phyloP scores from a whole-genome alignment of 2,888 invertebrate genomes.

The Aelia acuminata region DNA sequence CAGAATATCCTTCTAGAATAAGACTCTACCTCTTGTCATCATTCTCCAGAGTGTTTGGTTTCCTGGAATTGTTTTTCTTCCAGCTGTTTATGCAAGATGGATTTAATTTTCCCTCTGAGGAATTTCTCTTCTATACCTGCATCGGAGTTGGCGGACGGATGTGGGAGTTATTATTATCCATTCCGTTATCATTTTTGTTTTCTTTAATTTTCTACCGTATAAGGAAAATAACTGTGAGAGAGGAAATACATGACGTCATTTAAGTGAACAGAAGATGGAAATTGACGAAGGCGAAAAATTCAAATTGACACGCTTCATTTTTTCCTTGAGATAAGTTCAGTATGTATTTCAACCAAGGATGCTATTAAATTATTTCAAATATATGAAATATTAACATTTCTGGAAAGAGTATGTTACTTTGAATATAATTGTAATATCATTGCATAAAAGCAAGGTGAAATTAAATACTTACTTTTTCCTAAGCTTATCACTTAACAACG shows the following conservation, averaged over 20 bases:
- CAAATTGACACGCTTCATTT: not conserved
- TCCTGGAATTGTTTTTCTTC: conserved; percentile 11
- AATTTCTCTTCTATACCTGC: not conserved
- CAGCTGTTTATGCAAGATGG: not conserved
- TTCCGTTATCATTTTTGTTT: not conserved
- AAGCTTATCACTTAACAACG: no score
- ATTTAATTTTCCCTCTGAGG: conserved; percentile 1
- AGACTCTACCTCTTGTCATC: not conserved
- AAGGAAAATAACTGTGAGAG: not conserved
- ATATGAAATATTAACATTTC: not conserved
- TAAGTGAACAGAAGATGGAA: not conserved
- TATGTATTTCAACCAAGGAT: not conserved
- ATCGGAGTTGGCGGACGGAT: not conserved
- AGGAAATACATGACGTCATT: not conserved
- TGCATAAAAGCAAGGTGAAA: no score
- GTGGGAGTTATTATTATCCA: not conserved
- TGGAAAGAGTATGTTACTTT: no score
- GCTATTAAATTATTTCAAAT: not conserved
- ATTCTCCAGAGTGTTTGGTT: not conserved
- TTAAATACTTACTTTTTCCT: no score
- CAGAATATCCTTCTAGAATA: not conserved
- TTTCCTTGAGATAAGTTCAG: not conserved
- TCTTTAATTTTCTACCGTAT: conserved; percentile 2
- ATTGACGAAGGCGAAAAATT: not conserved
- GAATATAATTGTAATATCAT: no score